Percentiles rank a stretch among this genome's conserved stretches.
Conservation (phyloP, 2,888 invertebrate genomes). For the Allolobophora icterica region DNA sequence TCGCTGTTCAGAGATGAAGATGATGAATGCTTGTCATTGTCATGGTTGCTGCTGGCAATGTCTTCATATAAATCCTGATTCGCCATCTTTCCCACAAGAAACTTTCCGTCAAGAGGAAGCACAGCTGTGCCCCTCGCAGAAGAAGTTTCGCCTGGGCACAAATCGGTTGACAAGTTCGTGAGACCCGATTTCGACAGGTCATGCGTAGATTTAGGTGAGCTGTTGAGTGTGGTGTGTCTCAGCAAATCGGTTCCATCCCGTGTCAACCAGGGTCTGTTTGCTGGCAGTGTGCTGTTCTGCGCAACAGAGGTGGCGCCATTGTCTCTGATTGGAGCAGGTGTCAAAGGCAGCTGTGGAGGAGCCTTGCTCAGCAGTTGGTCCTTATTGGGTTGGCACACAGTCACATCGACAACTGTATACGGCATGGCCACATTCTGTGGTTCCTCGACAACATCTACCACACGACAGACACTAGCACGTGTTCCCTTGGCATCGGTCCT, state of each 20-base stretch:
- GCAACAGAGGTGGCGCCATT: not conserved
- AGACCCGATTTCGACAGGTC: not conserved
- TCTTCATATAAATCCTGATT: constrained; percentile 13
- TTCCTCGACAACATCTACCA: constrained; percentile 21
- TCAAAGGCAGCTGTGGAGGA: constrained; percentile 29
- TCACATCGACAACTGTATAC: constrained; percentile 43
- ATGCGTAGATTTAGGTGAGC: not conserved
- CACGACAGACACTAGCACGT: not conserved
- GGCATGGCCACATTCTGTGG: constrained; percentile 36
- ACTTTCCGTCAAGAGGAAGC: not conserved
- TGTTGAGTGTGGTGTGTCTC: not conserved
- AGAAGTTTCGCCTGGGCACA: not conserved
- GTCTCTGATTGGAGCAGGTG: constrained; percentile 13
- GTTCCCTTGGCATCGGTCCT: not conserved
- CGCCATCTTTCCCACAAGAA: not conserved
- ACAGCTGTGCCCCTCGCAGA: not conserved
- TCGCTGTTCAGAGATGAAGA: not conserved
- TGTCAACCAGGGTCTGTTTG: not conserved
- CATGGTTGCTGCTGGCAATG: not conserved
- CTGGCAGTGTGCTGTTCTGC: constrained; percentile 7
- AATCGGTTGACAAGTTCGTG: not conserved
- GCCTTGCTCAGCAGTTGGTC: not conserved
- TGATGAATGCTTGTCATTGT: not conserved
- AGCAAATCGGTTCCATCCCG: not conserved
- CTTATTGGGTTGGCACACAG: not conserved